Evolutionary conservation across 2,888 invertebrate genomes (phyloP).

Genomic region (Vannuccia rotundouncinata): DNA sequence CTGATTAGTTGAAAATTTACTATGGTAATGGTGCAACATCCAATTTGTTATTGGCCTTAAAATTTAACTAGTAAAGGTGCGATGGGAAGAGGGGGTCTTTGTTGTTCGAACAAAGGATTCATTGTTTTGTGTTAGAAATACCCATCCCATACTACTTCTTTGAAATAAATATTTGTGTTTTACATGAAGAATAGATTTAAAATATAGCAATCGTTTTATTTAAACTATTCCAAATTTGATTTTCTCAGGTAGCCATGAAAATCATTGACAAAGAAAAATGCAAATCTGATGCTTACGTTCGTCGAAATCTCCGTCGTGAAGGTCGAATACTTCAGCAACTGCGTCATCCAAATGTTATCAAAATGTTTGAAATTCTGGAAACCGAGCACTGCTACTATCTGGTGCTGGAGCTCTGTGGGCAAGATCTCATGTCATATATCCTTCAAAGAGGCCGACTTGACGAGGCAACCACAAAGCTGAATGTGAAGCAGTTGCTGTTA

Average conservation of each 20-base stretch:
- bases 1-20: too few relatives aligned
- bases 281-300: conserved; percentile 2
- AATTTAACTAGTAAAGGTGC: too few relatives aligned
- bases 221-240: too few relatives aligned
- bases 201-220: too few relatives aligned
- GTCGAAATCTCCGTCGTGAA: conserved; percentile 3
- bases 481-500: conserved; percentile 51
- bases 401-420: conserved; percentile 52
- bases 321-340: conserved; percentile 39
- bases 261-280: conserved; percentile 13
- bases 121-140: too few relatives aligned
- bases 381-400: conserved; percentile 54
- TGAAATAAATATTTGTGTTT: too few relatives aligned
- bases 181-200: too few relatives aligned
- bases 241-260: conserved; percentile 20
- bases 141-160: too few relatives aligned
- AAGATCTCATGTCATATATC: conserved; percentile 47
- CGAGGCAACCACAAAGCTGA: conserved; percentile 49
- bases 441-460: conserved; percentile 45
- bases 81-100: too few relatives aligned
- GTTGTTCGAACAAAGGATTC: too few relatives aligned
- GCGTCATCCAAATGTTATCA: conserved; percentile 51
- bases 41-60: too few relatives aligned
- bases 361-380: conserved; percentile 53
- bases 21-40: too few relatives aligned